Evolutionary conservation across 2,113 vertebrate species (phyloP).

Genomic region (Gorsachius goisagi): DNA sequence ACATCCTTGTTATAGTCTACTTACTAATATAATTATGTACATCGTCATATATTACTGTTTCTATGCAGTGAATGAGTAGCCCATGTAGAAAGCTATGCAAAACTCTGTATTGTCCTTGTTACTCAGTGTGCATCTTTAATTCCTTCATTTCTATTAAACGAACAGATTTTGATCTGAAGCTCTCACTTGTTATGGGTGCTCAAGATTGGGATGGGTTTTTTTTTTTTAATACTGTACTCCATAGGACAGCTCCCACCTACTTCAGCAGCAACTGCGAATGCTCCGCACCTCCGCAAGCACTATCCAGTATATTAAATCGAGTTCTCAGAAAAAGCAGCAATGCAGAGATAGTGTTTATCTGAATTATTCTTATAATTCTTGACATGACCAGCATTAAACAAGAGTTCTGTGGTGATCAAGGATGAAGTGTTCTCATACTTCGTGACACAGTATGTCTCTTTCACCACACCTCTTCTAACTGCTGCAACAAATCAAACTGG

Average conservation of each 20-base stretch:
- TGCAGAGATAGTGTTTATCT: not conserved
- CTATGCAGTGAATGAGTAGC: not conserved
- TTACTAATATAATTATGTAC: not conserved
- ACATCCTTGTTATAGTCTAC: not conserved
- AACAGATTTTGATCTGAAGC: not conserved
- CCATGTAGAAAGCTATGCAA: not conserved
- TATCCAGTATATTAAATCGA: not conserved
- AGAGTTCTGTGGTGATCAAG: not conserved
- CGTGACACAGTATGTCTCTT: not conserved
- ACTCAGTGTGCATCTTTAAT: not conserved
- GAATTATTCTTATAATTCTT: not conserved
- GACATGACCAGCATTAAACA: not conserved
- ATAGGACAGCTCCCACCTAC: not conserved
- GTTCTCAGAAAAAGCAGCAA: not conserved
- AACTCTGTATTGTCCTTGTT: not conserved
- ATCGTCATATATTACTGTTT: not conserved
- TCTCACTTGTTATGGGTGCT: not conserved
- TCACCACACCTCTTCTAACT: not conserved
- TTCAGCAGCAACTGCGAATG: not conserved
- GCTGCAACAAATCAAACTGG: not conserved
- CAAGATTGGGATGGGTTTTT: not conserved
- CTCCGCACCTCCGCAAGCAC: not conserved
- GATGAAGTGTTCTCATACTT: not conserved
- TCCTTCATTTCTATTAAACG: not conserved
- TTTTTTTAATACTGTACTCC: not conserved